phyloP scores from a whole-genome alignment of 2,888 invertebrate genomes.

The Eupithecia pulchellata region DNA sequence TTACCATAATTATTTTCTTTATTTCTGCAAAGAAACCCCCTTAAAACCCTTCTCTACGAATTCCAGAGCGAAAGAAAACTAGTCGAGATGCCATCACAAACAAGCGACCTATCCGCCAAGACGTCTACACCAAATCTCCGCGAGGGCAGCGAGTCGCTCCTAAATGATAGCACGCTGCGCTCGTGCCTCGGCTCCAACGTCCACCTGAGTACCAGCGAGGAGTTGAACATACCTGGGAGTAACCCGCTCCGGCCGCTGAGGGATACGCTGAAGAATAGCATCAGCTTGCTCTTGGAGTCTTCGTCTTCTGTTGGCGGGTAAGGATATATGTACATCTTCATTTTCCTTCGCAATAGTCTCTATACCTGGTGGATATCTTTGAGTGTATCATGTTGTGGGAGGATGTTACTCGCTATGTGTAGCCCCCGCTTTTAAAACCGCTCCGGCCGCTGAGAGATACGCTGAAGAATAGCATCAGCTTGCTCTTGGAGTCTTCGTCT shows the following conservation, averaged over 20 bases:
- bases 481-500: slow-evolving; percentile 73
- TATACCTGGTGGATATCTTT: too few species aligned
- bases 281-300: slow-evolving; percentile 76
- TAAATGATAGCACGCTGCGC: slow-evolving; percentile 66
- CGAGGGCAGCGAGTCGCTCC: slow-evolving; percentile 55
- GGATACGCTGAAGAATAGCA: slow-evolving; percentile 79
- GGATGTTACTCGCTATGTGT: too few species aligned
- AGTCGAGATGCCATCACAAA: slow-evolving; percentile 69
- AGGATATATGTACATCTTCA: too few species aligned
- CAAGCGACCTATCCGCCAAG: slow-evolving; percentile 55
- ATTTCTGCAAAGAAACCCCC: too few species aligned
- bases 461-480: slow-evolving; percentile 76
- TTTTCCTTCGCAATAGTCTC: too few species aligned
- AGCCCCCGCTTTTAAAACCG: too few species aligned
- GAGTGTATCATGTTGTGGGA: too few species aligned
- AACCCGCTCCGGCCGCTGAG: slow-evolving; percentile 75
- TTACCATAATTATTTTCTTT: too few species aligned
- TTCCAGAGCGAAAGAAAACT: slow-evolving; percentile 62
- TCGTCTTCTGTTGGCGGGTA: slow-evolving; percentile 64
- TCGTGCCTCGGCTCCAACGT: slow-evolving; percentile 73
- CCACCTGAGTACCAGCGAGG: slow-evolving; percentile 75
- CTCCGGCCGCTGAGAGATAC: slow-evolving; percentile 75
- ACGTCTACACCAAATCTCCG: slow-evolving; percentile 46
- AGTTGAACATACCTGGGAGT: slow-evolving; percentile 66
- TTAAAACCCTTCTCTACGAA: slow-evolving; percentile 57